phyloP scores from a whole-genome alignment of 2,113 vertebrate species.

The Hemicordylus capensis region DNA sequence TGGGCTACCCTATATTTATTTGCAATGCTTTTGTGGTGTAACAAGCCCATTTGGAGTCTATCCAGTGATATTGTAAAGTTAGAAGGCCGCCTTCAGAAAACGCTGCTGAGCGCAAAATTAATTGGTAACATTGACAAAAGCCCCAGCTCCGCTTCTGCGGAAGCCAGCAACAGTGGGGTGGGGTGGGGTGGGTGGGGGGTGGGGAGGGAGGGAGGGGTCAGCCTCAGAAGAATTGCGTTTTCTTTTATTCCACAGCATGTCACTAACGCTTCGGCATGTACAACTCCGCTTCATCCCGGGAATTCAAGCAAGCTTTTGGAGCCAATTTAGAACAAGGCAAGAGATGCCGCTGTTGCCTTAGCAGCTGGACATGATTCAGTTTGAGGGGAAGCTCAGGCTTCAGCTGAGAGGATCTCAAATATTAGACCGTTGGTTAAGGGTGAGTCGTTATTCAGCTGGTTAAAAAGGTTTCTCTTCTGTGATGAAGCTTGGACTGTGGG shows the following conservation, averaged over 20 bases:
- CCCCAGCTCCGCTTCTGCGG: background rate
- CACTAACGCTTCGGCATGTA: rapidly evolving
- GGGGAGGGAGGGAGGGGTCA: background rate
- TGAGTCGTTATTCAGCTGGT: rapidly evolving
- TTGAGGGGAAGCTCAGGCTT: background rate
- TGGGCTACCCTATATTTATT: constrained; percentile 29
- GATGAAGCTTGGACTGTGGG: background rate
- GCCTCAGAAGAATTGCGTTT: background rate
- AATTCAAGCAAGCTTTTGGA: constrained; percentile 29
- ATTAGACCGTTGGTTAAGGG: rapidly evolving
- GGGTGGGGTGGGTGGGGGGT: background rate
- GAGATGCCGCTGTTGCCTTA: background rate
- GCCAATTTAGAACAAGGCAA: background rate
- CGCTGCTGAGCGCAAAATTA: constrained; percentile 38
- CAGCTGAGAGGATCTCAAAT: background rate
- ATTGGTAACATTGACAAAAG: constrained; percentile 39
- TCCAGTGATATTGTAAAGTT: constrained; percentile 31
- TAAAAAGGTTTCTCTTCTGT: background rate
- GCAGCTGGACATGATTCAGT: background rate
- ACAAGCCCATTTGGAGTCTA: constrained; percentile 37
- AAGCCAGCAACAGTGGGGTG: background rate
- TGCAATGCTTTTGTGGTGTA: background rate
- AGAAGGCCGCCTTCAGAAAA: constrained; percentile 12
- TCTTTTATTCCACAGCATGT: constrained; percentile 15
- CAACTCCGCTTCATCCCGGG: background rate